A percentile compares a stretch with the other conserved stretches of the same genome.
Evolutionary conservation across 2,888 invertebrate species (phyloP).

Genomic region (Venustoraphidia nigricollis): DNA sequence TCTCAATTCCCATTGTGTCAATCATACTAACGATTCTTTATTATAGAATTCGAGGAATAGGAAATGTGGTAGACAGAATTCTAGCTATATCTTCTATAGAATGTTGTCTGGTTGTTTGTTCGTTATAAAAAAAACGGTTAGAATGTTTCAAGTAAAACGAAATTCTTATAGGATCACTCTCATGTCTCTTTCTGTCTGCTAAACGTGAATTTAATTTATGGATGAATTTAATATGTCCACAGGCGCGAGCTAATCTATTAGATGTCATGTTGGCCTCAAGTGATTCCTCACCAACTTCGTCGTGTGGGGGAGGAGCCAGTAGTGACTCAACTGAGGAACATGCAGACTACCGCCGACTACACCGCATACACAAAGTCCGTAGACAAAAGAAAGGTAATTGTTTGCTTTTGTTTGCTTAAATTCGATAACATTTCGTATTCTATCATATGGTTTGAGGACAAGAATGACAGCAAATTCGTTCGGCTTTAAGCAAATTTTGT

Average conservation of each 20-base stretch:
- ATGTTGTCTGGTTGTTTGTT: too few species aligned
- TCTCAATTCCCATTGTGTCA: too few species aligned
- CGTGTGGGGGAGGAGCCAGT: slow-evolving; percentile 45
- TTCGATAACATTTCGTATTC: neutral
- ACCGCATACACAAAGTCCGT: slow-evolving; percentile 48
- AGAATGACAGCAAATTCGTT: neutral
- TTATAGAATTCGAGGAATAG: neutral
- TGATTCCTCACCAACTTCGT: slow-evolving; percentile 51
- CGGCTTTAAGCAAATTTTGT: too few species aligned
- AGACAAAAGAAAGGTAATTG: slow-evolving; percentile 58
- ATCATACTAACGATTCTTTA: slow-evolving; percentile 1
- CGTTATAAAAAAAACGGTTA: too few species aligned
- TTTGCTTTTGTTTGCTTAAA: neutral
- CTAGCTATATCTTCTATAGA: too few species aligned
- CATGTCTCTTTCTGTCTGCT: too few species aligned
- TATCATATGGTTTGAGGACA: slow-evolving; percentile 1
- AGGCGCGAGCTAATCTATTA: slow-evolving; percentile 60
- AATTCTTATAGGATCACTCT: too few species aligned
- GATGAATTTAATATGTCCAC: slow-evolving; percentile 7
- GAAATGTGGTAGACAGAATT: too few species aligned
- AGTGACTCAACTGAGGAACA: slow-evolving; percentile 43
- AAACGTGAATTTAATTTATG: slow-evolving; percentile 3
- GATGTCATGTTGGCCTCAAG: slow-evolving; percentile 67
- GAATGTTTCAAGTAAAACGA: too few species aligned
- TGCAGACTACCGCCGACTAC: slow-evolving; percentile 52